Percentiles rank a stretch among this genome's conserved stretches.
Conservation (phyloP, 2,888 invertebrate genomes). For the Keiferia lycopersicella region DNA sequence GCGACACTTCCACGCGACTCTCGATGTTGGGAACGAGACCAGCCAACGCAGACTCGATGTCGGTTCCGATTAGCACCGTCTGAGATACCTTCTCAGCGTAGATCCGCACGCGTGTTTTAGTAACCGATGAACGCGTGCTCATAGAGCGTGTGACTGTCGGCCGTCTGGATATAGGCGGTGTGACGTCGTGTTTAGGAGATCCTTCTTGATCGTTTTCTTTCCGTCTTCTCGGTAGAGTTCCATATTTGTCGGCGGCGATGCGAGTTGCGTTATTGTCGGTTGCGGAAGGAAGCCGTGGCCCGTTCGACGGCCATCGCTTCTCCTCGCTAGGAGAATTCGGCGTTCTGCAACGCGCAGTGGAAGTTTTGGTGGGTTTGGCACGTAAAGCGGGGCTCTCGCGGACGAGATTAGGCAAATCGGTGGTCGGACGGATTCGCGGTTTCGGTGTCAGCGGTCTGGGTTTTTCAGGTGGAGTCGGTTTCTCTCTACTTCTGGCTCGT, state of each 20-base stretch:
- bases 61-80: conserved; percentile 87
- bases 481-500: conserved; percentile 82
- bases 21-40: conserved; percentile 80
- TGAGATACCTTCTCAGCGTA: conserved; percentile 91
- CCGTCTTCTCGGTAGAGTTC: conserved; percentile 88
- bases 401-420: conserved; percentile 77
- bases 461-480: conserved; percentile 75
- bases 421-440: conserved; percentile 72
- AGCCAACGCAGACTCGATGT: conserved; percentile 86
- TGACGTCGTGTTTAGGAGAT: conserved; percentile 68
- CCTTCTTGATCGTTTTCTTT: conserved; percentile 84
- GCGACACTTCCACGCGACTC: conserved; percentile 66
- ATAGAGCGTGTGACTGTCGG: conserved; percentile 67
- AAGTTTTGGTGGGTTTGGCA: conserved; percentile 77
- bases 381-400: conserved; percentile 72
- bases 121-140: conserved; percentile 64
- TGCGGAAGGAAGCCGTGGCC: conserved; percentile 59
- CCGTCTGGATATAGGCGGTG: conserved; percentile 60
- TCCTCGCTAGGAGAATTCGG: conserved; percentile 85
- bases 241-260: conserved; percentile 86
- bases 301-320: conserved; percentile 85
- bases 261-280: conserved; percentile 62
- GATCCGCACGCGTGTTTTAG: conserved; percentile 82
- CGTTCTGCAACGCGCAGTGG: conserved; percentile 81
- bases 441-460: conserved; percentile 74